Conservation (phyloP, 2,888 invertebrate genomes). For the Apodemia hepburni region DNA sequence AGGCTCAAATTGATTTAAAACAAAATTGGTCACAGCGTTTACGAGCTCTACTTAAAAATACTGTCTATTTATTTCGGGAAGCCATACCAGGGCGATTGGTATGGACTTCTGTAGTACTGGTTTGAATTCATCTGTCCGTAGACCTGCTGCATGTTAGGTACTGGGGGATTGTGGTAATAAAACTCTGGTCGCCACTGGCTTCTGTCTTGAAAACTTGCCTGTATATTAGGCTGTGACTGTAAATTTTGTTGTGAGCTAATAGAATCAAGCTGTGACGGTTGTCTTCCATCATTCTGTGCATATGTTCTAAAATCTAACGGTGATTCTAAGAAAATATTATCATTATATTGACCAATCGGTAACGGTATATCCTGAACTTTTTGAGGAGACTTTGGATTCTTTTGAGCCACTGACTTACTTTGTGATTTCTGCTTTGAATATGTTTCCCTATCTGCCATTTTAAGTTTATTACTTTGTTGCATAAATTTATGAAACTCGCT, state of each 20-base stretch:
- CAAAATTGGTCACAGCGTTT: constrained; percentile 9
- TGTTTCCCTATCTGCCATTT: constrained; percentile 9
- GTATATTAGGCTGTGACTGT: background rate
- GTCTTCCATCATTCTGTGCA: constrained; percentile 26
- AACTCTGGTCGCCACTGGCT: constrained; percentile 44
- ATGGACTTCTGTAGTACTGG: constrained; percentile 57
- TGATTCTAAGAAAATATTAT: constrained; percentile 55
- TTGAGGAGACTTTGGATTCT: constrained; percentile 21
- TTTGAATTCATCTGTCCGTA: constrained; percentile 49
- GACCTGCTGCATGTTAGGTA: constrained; percentile 40
- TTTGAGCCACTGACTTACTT: constrained; percentile 30
- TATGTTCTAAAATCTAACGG: constrained; percentile 55
- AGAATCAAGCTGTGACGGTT: background rate
- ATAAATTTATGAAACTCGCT: constrained; percentile 68
- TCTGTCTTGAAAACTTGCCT: background rate
- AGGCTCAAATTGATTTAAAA: too few relatives aligned
- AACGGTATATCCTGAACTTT: constrained; percentile 40
- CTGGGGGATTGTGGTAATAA: constrained; percentile 37
- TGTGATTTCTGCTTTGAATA: constrained; percentile 26
- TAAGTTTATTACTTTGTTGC: constrained; percentile 31
- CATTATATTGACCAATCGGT: constrained; percentile 66
- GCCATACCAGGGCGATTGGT: constrained; percentile 60
- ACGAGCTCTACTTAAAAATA: constrained; percentile 36
- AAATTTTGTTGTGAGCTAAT: background rate
- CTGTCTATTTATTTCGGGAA: constrained; percentile 47